Percentiles rank a stretch among this genome's conserved stretches.
Conservation (phyloP, 2,888 invertebrate species). For the Aporophyla lueneburgensis region DNA sequence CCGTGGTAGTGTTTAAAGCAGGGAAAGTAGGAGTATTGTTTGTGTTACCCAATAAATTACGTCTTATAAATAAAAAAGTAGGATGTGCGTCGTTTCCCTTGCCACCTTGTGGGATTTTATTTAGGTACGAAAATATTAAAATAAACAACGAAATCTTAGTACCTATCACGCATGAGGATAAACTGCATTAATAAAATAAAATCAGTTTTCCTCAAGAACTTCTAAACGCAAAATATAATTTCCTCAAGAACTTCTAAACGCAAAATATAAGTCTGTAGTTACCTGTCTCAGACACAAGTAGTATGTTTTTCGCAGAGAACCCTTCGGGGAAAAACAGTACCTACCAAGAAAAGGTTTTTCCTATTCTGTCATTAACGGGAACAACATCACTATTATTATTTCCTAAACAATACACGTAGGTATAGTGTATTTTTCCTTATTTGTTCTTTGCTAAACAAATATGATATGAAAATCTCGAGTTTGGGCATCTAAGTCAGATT, state of each 20-base stretch:
- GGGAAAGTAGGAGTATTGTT: no score
- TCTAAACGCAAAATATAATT: slow-evolving; percentile 1
- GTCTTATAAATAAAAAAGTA: no score
- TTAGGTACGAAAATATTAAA: background rate
- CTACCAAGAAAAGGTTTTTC: slow-evolving; percentile 4
- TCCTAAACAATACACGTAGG: background rate
- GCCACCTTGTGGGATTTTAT: background rate
- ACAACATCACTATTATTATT: background rate
- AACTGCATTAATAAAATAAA: background rate
- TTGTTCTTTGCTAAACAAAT: background rate
- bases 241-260: slow-evolving; percentile 34
- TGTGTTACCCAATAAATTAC: no score
- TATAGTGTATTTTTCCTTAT: background rate
- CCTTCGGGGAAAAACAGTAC: slow-evolving; percentile 3
- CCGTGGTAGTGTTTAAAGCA: no score
- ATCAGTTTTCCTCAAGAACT: slow-evolving; percentile 40
- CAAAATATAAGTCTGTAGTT: background rate
- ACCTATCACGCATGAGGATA: slow-evolving; percentile 27
- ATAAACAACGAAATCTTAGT: background rate
- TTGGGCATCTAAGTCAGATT: background rate
- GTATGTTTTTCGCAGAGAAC: slow-evolving; percentile 17
- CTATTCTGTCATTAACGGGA: slow-evolving; percentile 1
- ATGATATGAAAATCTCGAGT: background rate
- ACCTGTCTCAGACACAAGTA: background rate
- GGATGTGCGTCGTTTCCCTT: no score